Conservation (phyloP, 2,113 vertebrate species). For the Anthoscopus minutus region DNA sequence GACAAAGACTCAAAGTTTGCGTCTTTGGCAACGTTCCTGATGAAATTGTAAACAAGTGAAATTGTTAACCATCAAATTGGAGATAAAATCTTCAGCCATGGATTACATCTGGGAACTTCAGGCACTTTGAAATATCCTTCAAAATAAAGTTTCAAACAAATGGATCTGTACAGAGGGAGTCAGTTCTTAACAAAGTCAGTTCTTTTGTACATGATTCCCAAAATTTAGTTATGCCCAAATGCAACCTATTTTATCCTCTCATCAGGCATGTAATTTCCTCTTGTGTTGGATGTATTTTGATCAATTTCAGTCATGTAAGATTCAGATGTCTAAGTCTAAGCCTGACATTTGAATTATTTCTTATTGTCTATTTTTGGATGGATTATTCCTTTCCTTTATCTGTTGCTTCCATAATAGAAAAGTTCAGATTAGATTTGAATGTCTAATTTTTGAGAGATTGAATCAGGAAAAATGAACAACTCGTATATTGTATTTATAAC, state of each 20-base stretch:
- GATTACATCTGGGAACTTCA: not conserved
- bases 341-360: not conserved
- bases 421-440: not conserved
- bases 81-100: not conserved
- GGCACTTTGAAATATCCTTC: not conserved
- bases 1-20: not conserved
- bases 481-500: not conserved
- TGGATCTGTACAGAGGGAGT: not conserved
- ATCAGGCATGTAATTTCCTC: not conserved
- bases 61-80: not conserved
- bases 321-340: not conserved
- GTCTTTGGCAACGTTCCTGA: not conserved
- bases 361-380: not conserved
- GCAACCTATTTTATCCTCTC: not conserved
- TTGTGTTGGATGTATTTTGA: not conserved
- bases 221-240: not conserved
- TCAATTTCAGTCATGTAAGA: not conserved
- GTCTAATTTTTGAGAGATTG: not conserved
- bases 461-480: not conserved
- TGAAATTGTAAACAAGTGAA: not conserved
- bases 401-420: not conserved
- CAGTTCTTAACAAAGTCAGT: not conserved
- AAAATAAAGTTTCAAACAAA: not conserved
- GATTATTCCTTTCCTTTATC: not conserved
- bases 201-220: not conserved